Conservation (phyloP, 2,113 vertebrate genomes). For the Sus scrofa region DNA sequence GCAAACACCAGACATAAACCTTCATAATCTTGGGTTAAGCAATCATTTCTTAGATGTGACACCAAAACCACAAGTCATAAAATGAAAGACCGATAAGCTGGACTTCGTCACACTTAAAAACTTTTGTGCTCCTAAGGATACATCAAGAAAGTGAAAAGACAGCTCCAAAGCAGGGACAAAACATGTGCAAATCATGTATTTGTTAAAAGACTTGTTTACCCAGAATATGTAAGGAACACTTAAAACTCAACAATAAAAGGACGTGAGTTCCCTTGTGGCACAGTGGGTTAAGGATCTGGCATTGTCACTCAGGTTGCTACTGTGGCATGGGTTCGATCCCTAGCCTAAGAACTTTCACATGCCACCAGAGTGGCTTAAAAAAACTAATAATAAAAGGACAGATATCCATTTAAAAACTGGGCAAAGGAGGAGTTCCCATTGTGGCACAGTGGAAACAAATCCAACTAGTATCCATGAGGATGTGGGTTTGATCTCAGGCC, state of each 20-base stretch:
- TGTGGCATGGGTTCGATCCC: no score
- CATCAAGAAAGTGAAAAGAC: not conserved
- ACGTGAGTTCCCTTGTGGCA: no score
- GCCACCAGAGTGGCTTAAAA: no score
- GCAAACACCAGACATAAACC: not conserved
- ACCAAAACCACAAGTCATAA: not conserved
- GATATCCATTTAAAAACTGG: not conserved
- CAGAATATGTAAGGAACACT: not conserved
- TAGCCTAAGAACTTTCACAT: no score
- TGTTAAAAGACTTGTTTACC: not conserved
- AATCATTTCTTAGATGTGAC: slow-evolving; percentile 1
- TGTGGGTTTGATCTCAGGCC: no score
- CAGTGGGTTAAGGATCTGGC: no score
- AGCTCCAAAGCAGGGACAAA: not conserved
- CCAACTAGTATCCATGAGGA: no score
- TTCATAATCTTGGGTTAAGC: not conserved
- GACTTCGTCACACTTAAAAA: not conserved
- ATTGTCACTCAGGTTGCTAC: no score
- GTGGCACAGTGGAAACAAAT: no score
- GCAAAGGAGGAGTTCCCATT: no score
- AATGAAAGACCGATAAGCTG: not conserved
- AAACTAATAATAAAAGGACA: not conserved
- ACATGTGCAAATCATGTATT: not conserved
- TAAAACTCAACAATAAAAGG: not conserved
- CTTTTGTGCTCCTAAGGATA: not conserved